phyloP scores from a whole-genome alignment of 2,888 invertebrate genomes.

The Steinernema hermaphroditum region DNA sequence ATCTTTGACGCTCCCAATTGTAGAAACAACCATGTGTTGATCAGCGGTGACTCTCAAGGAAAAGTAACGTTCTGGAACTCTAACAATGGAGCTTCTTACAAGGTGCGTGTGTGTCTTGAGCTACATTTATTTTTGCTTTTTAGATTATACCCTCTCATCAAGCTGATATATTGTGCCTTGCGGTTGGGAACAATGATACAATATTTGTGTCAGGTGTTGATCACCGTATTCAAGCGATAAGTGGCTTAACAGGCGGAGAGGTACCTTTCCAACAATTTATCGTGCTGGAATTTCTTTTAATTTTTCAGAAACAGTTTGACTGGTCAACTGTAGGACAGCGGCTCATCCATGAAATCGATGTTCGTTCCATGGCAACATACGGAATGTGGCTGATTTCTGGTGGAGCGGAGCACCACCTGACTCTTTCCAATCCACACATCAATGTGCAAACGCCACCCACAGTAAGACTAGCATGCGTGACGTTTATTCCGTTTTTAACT shows the following conservation, averaged over 20 bases:
- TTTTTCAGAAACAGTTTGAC: conserved; percentile 35
- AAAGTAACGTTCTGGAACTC: conserved; percentile 54
- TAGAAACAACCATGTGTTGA: conserved; percentile 34
- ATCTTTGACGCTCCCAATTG: neutral
- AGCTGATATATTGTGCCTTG: conserved; percentile 53
- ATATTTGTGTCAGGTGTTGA: conserved; percentile 59
- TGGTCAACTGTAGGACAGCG: conserved; percentile 49
- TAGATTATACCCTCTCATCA: conserved; percentile 50
- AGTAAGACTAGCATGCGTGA: neutral
- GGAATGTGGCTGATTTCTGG: conserved; percentile 47
- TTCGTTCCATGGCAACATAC: conserved; percentile 39
- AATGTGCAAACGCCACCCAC: neutral
- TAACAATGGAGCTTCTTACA: conserved; percentile 45
- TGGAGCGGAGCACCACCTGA: conserved; percentile 43
- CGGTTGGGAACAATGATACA: conserved; percentile 33
- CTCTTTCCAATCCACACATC: neutral
- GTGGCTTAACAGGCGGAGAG: conserved; percentile 34
- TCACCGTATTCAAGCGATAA: conserved; percentile 53
- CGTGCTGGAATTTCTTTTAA: neutral
- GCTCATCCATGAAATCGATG: conserved; percentile 49
- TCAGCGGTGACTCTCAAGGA: conserved; percentile 60
- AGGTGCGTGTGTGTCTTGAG: conserved; percentile 38
- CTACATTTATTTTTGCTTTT: conserved; percentile 34
- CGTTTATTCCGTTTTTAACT: neutral
- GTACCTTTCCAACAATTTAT: neutral